phyloP scores from a whole-genome alignment of 2,797 vertebrate genomes.

The Coracias cyanogaster region DNA sequence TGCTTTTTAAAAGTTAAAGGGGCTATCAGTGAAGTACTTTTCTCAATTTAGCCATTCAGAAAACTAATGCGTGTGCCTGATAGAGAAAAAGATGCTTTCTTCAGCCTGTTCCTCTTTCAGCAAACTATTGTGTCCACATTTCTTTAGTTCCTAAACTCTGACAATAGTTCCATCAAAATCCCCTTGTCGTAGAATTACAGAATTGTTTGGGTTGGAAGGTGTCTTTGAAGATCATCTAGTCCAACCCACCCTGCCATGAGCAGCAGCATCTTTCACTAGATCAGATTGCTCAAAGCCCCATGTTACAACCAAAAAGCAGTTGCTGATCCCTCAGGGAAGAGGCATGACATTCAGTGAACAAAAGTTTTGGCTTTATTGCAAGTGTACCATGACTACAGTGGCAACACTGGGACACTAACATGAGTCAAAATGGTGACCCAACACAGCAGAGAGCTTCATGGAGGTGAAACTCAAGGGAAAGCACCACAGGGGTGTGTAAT shows the following conservation, averaged over 20 bases:
- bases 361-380: background rate
- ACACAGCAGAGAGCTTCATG: background rate
- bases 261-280: background rate
- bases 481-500: background rate
- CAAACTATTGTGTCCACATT: background rate
- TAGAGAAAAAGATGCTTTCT: background rate
- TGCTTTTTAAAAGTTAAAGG: background rate
- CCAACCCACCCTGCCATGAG: no score
- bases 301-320: background rate
- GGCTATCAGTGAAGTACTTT: background rate
- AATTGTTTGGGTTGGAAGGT: background rate
- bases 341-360: background rate
- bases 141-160: background rate
- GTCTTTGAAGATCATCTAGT: background rate
- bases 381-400: background rate
- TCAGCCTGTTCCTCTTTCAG: background rate
- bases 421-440: background rate
- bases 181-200: background rate
- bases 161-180: background rate
- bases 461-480: background rate
- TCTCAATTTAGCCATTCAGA: background rate
- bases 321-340: background rate
- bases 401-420: fast-evolving
- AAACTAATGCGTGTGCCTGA: background rate
- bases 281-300: background rate